phyloP scores from a whole-genome alignment of 2,113 vertebrate species.

The Silurus asotus region DNA sequence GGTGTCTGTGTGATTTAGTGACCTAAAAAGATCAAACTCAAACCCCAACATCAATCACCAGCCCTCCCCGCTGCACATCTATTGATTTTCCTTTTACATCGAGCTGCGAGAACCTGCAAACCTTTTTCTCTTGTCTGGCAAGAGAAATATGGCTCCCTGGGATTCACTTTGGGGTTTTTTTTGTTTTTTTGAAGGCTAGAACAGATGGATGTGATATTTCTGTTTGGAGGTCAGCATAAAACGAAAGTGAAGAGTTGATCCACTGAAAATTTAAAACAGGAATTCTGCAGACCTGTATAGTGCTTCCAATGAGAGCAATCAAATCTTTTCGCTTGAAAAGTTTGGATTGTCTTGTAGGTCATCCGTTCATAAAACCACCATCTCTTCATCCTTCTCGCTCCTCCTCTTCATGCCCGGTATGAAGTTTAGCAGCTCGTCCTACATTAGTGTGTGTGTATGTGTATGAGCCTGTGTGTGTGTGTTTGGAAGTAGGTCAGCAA shows the following conservation, averaged over 20 bases:
- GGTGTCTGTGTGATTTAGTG: constrained; percentile 7
- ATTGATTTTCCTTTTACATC: constrained; percentile 9
- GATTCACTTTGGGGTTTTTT: constrained; percentile 47
- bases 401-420: constrained; percentile 17
- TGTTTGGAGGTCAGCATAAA: background rate
- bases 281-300: background rate
- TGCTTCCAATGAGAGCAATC: background rate
- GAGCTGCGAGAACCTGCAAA: constrained; percentile 16
- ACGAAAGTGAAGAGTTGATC: background rate
- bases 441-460: constrained; percentile 43
- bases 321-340: background rate
- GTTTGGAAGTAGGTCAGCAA: constrained; percentile 57
- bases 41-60: constrained; percentile 21
- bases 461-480: constrained; percentile 29
- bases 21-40: constrained; percentile 23
- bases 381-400: background rate
- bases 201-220: constrained; percentile 3
- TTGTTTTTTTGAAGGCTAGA: background rate
- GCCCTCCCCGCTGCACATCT: constrained; percentile 7
- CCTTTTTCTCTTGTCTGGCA: constrained; percentile 20
- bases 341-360: background rate
- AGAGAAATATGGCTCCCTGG: constrained; percentile 43
- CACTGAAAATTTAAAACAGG: background rate
- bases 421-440: constrained; percentile 49
- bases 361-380: background rate